A percentile compares a stretch with the other conserved stretches of the same genome.
phyloP scores from a whole-genome alignment of 2,797 vertebrate genomes.

The Enteromius treurensis region DNA sequence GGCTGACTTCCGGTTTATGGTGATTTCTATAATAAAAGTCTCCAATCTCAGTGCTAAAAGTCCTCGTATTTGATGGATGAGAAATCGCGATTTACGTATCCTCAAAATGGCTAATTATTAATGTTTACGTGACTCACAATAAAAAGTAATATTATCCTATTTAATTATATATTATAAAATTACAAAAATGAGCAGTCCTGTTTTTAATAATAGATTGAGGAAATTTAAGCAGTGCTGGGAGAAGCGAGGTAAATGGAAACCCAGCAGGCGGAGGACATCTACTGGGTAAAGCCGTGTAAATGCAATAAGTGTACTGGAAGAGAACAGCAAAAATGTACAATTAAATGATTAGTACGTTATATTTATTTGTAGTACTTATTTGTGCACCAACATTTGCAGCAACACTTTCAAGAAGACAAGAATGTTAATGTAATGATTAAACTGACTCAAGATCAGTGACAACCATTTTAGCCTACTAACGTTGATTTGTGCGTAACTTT shows the following conservation, averaged over 20 bases:
- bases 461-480: not conserved
- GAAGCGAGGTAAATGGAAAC: not conserved
- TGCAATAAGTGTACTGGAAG: not conserved
- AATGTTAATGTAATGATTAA: not conserved
- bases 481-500: not conserved
- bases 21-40: constrained; percentile 23
- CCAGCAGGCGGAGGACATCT: not conserved
- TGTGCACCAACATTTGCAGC: not conserved
- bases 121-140: too few relatives aligned
- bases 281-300: not conserved
- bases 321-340: not conserved
- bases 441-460: not conserved
- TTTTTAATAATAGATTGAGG: not conserved
- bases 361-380: not conserved
- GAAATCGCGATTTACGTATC: not conserved
- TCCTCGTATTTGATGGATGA: not conserved
- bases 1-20: not conserved
- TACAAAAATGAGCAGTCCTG: not conserved
- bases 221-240: not conserved
- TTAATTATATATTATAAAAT: not conserved
- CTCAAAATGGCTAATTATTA: too few relatives aligned
- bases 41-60: not conserved
- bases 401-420: not conserved
- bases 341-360: not conserved
- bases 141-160: not conserved